Base-by-base conservation (phyloP, 2,888 invertebrate species). In the Melangyna quadrimaculata region DNA sequence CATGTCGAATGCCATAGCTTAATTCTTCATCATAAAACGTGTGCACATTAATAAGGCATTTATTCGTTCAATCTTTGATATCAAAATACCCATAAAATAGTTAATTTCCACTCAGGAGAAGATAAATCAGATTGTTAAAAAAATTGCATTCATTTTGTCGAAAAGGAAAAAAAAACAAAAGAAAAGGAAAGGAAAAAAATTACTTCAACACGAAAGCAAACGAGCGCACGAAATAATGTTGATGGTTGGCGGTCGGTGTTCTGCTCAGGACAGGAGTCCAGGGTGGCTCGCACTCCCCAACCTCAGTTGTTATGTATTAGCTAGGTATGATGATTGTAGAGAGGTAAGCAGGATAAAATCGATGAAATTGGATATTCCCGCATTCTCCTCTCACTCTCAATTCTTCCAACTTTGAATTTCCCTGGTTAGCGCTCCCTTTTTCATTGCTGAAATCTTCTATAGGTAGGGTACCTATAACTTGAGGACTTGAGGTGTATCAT, bases 361-460 rank as follows among this genome's bases (percentile, higher is more conserved):
- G 84, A 86, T 69, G 72, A 75, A 81, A 77, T 86, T 86, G 61
- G 77, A 81, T 81, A 81, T 81, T 65, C 59, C 48, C 48, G n/a
- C n/a, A n/a, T 32, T 53, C 51, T 45, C 12, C 24, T 29, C 3
- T 70, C 27, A 24, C 6, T 45, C 8, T 14, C n/a, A 43, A 45
- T 45, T 43, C 43, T 35, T 67, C 22, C 40, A 43, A 61, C 27
- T 59, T 59, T 43, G 27, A 55, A 32, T 32, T 17, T n/a, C 29
- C 4, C 19, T 27, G 3, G 1, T 3, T 12, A 14, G 7, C 22
- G 6, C 24, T 22, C 10, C 48, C 24, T 6, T 51, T 51, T 27
- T 51, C 51, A 24, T 78, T 40, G 63, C 43, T 72, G 22, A 65
- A 69, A 59, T 51, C 17, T 45, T 45, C 69, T 29, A 24, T 63